phyloP scores from a whole-genome alignment of 2,113 vertebrate species.

The Chiloscyllium plagiosum region DNA sequence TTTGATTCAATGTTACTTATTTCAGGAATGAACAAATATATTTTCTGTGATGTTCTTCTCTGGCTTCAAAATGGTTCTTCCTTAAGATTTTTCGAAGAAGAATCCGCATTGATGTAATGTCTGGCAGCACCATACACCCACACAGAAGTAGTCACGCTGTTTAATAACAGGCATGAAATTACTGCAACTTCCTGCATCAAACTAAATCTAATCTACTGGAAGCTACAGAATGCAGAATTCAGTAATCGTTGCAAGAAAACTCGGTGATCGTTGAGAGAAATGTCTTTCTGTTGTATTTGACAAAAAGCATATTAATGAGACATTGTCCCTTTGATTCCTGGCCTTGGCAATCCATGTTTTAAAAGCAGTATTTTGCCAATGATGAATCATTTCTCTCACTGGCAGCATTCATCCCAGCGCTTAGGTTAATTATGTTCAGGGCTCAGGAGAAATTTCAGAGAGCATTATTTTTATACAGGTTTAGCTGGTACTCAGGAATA shows the following conservation, averaged over 20 bases:
- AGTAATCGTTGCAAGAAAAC: not conserved
- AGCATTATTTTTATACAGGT: not conserved
- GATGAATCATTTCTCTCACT: not conserved
- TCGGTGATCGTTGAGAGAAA: not conserved
- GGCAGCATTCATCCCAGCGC: not conserved
- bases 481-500: not conserved
- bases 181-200: not conserved
- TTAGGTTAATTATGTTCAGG: not conserved
- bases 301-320: not conserved
- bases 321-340: not conserved
- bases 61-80: not conserved
- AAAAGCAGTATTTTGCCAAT: not conserved
- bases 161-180: not conserved
- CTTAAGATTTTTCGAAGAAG: not conserved
- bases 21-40: not conserved
- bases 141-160: not conserved
- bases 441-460: constrained; percentile 5
- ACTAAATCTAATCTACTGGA: not conserved
- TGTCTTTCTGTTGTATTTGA: not conserved
- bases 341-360: not conserved
- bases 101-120: constrained; percentile 15
- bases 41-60: not conserved
- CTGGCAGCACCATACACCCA: not conserved
- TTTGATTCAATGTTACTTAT: not conserved
- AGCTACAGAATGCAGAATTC: not conserved